A percentile compares a stretch with the other conserved stretches of the same genome.
phyloP scores from a whole-genome alignment of 2,797 vertebrate genomes.

The Chromis chromis region DNA sequence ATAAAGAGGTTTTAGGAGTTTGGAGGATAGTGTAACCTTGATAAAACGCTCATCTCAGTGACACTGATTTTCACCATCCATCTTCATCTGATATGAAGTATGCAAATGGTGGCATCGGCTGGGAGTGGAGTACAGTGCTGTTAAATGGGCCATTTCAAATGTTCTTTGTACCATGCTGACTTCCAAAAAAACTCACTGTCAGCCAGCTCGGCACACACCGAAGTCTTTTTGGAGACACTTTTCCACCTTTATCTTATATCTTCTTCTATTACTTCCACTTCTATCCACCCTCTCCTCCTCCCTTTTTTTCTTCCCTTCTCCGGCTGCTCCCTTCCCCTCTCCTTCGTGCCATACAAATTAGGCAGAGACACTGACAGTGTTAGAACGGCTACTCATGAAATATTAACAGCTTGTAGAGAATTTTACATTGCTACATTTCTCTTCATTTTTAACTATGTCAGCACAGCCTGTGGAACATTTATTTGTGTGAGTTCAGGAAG shows the following conservation, averaged over 20 bases:
- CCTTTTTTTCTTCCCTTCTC: slow-evolving; percentile 20
- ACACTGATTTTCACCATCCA: slow-evolving; percentile 91
- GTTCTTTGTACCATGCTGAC: slow-evolving; percentile 85
- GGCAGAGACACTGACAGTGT: slow-evolving; percentile 72
- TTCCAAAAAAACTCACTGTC: slow-evolving; percentile 73
- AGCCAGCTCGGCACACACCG: slow-evolving; percentile 39
- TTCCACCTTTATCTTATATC: slow-evolving; percentile 52
- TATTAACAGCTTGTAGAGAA: slow-evolving; percentile 84
- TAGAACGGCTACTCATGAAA: slow-evolving; percentile 82
- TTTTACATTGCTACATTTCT: slow-evolving; percentile 82
- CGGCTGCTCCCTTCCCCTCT: slow-evolving; percentile 28
- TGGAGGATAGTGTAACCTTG: slow-evolving; percentile 91
- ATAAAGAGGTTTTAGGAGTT: slow-evolving; percentile 86
- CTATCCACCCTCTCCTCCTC: slow-evolving; percentile 6
- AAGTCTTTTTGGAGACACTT: slow-evolving; percentile 61
- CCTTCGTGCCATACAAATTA: slow-evolving; percentile 77
- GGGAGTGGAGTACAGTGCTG: slow-evolving; percentile 83
- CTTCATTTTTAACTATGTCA: slow-evolving; percentile 83
- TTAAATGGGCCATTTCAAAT: slow-evolving; percentile 92
- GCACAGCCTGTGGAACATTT: slow-evolving; percentile 73
- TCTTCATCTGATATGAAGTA: slow-evolving; percentile 93
- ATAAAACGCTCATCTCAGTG: slow-evolving; percentile 91
- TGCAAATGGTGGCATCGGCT: slow-evolving; percentile 88
- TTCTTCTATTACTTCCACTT: slow-evolving; percentile 34
- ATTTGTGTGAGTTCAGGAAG: slow-evolving; percentile 78